phyloP scores from a whole-genome alignment of 2,113 vertebrate species.

The Sphyrna mokarran region DNA sequence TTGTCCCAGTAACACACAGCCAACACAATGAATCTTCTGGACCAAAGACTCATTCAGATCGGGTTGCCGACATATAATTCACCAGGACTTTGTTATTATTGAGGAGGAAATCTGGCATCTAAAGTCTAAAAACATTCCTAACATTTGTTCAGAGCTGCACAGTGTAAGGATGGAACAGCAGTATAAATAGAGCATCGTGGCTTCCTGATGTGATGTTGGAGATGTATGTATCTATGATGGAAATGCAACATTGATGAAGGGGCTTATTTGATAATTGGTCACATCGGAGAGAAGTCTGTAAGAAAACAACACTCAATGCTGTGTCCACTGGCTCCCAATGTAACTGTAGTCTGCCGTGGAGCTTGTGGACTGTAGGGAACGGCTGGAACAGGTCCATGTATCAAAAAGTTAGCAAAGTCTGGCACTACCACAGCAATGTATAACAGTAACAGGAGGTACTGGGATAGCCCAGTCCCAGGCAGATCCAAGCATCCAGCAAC shows the following conservation, averaged over 20 bases:
- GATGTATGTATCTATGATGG: no score
- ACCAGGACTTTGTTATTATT: neutral
- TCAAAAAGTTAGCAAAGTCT: neutral
- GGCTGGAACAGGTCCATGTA: neutral
- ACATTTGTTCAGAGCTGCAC: neutral
- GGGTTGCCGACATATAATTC: neutral
- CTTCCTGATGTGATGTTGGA: no score
- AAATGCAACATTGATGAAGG: no score
- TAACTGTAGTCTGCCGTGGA: neutral
- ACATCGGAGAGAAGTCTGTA: neutral
- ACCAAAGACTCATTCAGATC: neutral
- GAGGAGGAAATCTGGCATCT: neutral
- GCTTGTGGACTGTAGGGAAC: neutral
- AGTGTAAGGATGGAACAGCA: no score
- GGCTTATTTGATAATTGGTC: neutral
- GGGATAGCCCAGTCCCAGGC: neutral
- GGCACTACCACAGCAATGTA: neutral
- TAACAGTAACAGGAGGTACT: neutral
- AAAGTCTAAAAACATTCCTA: neutral
- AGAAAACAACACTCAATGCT: neutral
- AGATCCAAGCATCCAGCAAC: neutral
- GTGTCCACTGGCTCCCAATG: neutral
- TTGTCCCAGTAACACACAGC: neutral
- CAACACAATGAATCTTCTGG: neutral
- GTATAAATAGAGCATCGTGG: no score